phyloP scores from a whole-genome alignment of 1,140 invertebrate species.

The Atta texana region DNA sequence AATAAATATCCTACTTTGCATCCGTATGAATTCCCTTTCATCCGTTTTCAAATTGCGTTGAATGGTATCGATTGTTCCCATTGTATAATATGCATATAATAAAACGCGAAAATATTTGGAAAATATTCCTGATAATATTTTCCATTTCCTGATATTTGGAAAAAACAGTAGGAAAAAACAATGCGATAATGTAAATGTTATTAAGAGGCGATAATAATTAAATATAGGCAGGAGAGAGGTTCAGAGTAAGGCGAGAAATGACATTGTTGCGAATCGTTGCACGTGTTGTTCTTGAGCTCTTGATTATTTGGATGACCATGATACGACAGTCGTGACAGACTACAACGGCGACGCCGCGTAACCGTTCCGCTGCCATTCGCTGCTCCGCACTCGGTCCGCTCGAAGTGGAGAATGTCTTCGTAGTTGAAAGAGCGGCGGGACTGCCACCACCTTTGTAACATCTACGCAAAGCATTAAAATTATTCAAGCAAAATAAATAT shows the following conservation, averaged over 20 bases:
- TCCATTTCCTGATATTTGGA: neutral
- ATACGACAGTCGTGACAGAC: conserved; percentile 98
- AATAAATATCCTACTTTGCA: conserved; percentile 23
- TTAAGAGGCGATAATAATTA: conserved; percentile 63
- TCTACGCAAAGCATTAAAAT: conserved; percentile 41
- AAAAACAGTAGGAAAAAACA: neutral
- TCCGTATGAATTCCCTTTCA: neutral
- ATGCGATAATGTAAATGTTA: neutral
- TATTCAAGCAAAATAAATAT: conserved; percentile 17
- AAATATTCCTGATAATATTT: too few relatives aligned
- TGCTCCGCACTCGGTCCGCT: conserved; percentile 76
- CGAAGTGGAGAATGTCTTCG: conserved; percentile 78
- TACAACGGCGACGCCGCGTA: conserved; percentile 93
- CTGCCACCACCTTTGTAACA: conserved; percentile 77
- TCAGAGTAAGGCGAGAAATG: conserved; percentile 92
- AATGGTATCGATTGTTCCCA: conserved; percentile 15
- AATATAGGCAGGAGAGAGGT: conserved; percentile 92
- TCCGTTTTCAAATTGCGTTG: neutral
- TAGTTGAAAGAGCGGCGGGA: conserved; percentile 79
- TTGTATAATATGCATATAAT: neutral
- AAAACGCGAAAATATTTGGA: neutral
- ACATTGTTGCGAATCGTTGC: conserved; percentile 92
- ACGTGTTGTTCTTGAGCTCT: conserved; percentile 92
- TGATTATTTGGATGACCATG: conserved; percentile 97
- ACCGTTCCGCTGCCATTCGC: conserved; percentile 86